These are phyloP conservation scores for Drosophila lacteicornis DNA, from an alignment of 1,140 invertebrate genomes.

Conservation along the genomic window DNA sequence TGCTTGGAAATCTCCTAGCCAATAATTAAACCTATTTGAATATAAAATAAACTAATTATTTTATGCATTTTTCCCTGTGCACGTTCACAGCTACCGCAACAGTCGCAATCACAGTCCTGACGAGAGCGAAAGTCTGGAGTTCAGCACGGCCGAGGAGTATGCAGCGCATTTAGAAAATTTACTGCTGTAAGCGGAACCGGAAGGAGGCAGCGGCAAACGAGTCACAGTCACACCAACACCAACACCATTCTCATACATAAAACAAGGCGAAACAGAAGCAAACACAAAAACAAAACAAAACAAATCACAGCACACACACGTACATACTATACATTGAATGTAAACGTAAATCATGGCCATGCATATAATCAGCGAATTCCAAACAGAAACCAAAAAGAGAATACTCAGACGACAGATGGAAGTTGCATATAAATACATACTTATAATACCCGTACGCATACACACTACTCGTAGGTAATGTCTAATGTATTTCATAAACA, in stretches of 20 bases:
- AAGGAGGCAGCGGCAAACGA: slow-evolving; percentile 9
- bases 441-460: slow-evolving; percentile 41
- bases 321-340: slow-evolving; percentile 65
- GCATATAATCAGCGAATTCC: slow-evolving; percentile 81
- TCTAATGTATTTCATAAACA: slow-evolving; percentile 36
- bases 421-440: slow-evolving; percentile 62
- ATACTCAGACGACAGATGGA: slow-evolving; percentile 74
- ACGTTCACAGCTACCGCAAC: slow-evolving; percentile 26
- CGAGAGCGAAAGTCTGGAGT: slow-evolving; percentile 62
- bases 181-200: slow-evolving; percentile 63
- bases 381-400: slow-evolving; percentile 68
- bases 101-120: slow-evolving; percentile 32
- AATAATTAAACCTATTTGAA: neutral
- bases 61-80: neutral
- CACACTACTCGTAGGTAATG: slow-evolving; percentile 47
- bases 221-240: slow-evolving; percentile 49
- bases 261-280: slow-evolving; percentile 7
- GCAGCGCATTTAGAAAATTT: slow-evolving; percentile 76
- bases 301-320: slow-evolving; percentile 45
- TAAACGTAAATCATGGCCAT: slow-evolving; percentile 81
- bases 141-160: slow-evolving; percentile 74
- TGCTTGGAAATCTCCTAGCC: accelerated
- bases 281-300: slow-evolving; percentile 19
- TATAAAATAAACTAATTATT: neutral
- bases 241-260: slow-evolving; percentile 50